Evolutionary conservation across 2,797 vertebrate species (phyloP), one percentile per base, ranked within the genome.

Genomic region (Microhierax caerulescens): DNA sequence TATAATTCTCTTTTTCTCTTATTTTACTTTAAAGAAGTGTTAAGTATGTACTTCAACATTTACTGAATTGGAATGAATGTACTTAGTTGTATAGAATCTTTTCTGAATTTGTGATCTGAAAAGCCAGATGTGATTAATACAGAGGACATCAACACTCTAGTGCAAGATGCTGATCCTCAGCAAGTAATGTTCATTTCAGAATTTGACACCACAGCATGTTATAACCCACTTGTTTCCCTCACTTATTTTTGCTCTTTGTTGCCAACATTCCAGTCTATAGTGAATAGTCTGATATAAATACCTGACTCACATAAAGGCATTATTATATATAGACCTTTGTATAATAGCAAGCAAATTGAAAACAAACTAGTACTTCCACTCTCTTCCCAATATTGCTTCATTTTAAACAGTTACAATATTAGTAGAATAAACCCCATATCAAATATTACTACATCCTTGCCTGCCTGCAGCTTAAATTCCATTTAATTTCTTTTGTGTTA

Each of bases 401-500:
- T 78, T 97, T 97, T 47, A 88, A 90, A 88, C 51, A 70, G 45
- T 76, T 87, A 41, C 73, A 95, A 90, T 86, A 85, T 84, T 84
- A 59, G 30, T 41, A 82, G 15, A 53, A 78, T 61, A 68, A 91
- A 77, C 48, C n/a, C 5, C 67, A 75, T 51, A 87, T 90, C 87
- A 91, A 96, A 85, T 91, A 70, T 84, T 91, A 76, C 63, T 86
- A 97, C 68, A 95, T 82, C 10, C 36, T 81, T 94, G 61, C 80
- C 65, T 96, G 21, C 41, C 76, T 64, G 77, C 53, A 88, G 36
- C 76, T 96, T 94, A 96, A 83, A 81, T 93, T 82, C 69, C 21
- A 72, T 82, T 93, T 96, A 63, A 96, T 86, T 95, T 93, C 78
- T 93, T 97, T 90, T 84, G 51, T 85, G 41, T 79, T 92, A 96